A percentile compares a stretch with the other conserved stretches of the same genome.
Evolutionary conservation across 2,888 invertebrate species (phyloP).

Genomic region (Agriopis leucophaearia): DNA sequence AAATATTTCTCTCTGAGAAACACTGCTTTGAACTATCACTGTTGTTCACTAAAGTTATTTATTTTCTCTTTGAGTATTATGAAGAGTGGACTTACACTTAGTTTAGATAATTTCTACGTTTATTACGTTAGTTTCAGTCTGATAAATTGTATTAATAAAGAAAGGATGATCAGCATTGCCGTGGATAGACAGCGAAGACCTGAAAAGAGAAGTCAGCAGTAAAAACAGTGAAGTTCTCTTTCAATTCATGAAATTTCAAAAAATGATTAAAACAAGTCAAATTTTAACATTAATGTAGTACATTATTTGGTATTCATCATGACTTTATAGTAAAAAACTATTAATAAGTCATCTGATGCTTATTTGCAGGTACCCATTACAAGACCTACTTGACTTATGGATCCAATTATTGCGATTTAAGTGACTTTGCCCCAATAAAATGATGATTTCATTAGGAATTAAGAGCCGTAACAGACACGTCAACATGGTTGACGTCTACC

Average conservation of each 20-base stretch:
- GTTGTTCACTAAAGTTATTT: too few relatives aligned
- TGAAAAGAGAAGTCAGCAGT: constrained; percentile 43
- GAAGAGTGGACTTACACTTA: background rate
- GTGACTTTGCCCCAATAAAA: too few relatives aligned
- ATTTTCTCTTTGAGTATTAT: background rate
- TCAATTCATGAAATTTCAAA: background rate
- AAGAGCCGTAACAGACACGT: too few relatives aligned
- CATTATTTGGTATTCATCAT: too few relatives aligned
- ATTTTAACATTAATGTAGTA: too few relatives aligned
- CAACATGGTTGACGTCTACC: too few relatives aligned
- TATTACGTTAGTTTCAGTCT: constrained; percentile 56
- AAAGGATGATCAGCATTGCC: constrained; percentile 39
- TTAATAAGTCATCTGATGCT: too few relatives aligned
- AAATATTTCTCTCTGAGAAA: background rate
- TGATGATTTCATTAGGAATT: too few relatives aligned
- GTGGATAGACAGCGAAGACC: constrained; percentile 40
- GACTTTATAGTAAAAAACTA: too few relatives aligned
- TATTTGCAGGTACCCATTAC: too few relatives aligned
- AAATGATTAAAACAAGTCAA: too few relatives aligned
- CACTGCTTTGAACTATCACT: too few relatives aligned
- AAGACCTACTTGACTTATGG: background rate
- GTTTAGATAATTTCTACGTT: background rate
- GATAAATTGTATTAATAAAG: constrained; percentile 46
- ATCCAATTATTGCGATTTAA: background rate
- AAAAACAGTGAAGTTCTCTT: background rate